phyloP scores from a whole-genome alignment of 2,797 vertebrate species.

The Liparis tanakae region DNA sequence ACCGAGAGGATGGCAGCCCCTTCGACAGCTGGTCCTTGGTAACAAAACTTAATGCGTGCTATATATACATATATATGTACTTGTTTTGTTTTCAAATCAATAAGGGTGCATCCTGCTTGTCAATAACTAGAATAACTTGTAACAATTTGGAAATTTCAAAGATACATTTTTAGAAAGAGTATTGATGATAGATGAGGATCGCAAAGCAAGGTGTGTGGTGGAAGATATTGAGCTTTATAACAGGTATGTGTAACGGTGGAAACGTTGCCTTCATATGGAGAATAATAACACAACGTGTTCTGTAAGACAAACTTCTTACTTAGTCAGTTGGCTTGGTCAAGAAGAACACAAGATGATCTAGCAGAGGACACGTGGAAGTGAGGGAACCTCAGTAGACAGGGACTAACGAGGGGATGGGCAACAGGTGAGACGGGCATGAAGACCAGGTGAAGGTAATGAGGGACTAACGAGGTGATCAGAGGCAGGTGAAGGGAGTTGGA shows the following conservation, averaged over 20 bases:
- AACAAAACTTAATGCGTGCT: slow-evolving; percentile 51
- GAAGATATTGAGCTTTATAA: neutral
- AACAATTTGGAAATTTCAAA: neutral
- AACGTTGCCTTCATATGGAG: neutral
- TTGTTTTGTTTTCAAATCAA: neutral
- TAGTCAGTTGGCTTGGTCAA: too few relatives aligned
- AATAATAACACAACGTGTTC: neutral
- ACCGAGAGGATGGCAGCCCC: slow-evolving; percentile 53
- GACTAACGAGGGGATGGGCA: too few relatives aligned
- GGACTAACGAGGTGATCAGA: too few relatives aligned
- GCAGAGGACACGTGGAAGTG: too few relatives aligned
- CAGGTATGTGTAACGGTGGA: neutral
- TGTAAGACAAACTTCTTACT: neutral
- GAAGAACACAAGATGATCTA: too few relatives aligned
- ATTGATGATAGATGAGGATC: neutral
- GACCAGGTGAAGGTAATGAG: too few relatives aligned
- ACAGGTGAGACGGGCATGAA: too few relatives aligned
- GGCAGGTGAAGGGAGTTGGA: too few relatives aligned
- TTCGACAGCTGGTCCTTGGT: slow-evolving; percentile 81
- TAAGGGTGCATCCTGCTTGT: neutral
- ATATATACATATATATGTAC: neutral
- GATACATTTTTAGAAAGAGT: neutral
- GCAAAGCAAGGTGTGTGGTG: neutral
- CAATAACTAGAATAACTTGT: neutral
- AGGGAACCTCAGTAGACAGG: too few relatives aligned